Base-by-base conservation (phyloP, 1,140 invertebrate species). In the Paracyclopina nana region DNA sequence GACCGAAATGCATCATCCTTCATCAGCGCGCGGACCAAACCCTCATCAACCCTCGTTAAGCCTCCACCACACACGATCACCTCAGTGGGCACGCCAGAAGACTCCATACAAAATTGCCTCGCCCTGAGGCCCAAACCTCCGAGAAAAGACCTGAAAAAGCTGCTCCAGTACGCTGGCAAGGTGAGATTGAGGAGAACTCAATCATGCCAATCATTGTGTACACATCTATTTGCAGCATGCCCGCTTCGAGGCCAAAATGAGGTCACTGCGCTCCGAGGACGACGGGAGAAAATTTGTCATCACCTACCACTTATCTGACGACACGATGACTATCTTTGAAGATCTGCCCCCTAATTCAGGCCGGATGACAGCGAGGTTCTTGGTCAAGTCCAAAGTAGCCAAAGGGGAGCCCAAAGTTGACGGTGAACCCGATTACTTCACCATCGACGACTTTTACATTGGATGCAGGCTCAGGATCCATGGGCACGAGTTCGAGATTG, bases 241-340 rank as follows among this genome's bases (percentile, higher is more conserved):
- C 9, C 27, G 45, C 14, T 48, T 48, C 24, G 45, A 48, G 30
- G 45, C 20, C 2, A 30, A 25, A 25, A 22, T 48, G 3, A 24
- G 30, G 25, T 48, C 45, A 29, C 20, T 20, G 12, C 30, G 45
- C 24, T 28, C 28, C 8, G 9, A 27, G 6, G 45, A 48, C 18
- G 16, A 24, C n/a, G 16, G 30, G 12, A 74, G 83, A 55, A 65
- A 79, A 56, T 63, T 85, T 3, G 75, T 81, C 57, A 65, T 87
- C 5, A 71, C 75, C 61, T 92, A 85, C 62, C 91, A 81, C 63
- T 66, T 92, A 11, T 73, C 78, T 0, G 84, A 94, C 62, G 80
- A 87, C 59, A 90, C 83, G 0, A 77, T 92, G n/a, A 83, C 92
- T 61, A 77, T 94, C 2, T 76, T 81, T 55, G 85, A 73, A 14